phyloP scores from a whole-genome alignment of 2,888 invertebrate genomes.

The Adela reaumurella region DNA sequence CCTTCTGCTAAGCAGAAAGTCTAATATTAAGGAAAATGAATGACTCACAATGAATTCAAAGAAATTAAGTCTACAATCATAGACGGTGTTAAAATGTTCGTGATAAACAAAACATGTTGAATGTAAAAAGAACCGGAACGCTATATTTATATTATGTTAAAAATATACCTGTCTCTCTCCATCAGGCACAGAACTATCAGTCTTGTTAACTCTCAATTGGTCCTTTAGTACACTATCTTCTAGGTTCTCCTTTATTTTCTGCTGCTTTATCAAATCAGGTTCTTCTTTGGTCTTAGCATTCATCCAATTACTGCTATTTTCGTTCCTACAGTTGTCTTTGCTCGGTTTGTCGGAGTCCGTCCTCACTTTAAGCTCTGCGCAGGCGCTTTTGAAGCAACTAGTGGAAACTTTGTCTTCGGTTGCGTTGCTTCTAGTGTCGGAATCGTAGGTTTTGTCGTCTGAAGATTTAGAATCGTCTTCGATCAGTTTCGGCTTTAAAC shows the following conservation, averaged over 20 bases:
- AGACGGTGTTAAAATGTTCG: too few relatives aligned
- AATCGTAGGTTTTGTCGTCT: slow-evolving; percentile 23
- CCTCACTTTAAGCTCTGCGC: slow-evolving; percentile 38
- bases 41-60: too few relatives aligned
- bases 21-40: too few relatives aligned
- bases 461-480: slow-evolving; percentile 21
- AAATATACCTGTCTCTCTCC: background rate
- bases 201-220: slow-evolving; percentile 31
- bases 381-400: slow-evolving; percentile 51
- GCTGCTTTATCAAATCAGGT: slow-evolving; percentile 42
- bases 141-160: too few relatives aligned
- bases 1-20: too few relatives aligned
- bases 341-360: slow-evolving; percentile 35
- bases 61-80: too few relatives aligned
- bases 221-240: slow-evolving; percentile 12
- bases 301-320: slow-evolving; percentile 41
- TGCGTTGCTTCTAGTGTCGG: slow-evolving; percentile 31
- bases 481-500: slow-evolving; percentile 30
- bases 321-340: slow-evolving; percentile 42
- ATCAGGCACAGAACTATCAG: slow-evolving; percentile 24
- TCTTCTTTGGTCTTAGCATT: slow-evolving; percentile 19
- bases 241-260: slow-evolving; percentile 20
- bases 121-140: too few relatives aligned
- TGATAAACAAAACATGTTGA: too few relatives aligned
- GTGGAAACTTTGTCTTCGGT: slow-evolving; percentile 40